Evolutionary conservation across 1,140 invertebrate genomes (phyloP), one percentile per base, ranked within the genome.

Genomic region (Pinna nobilis): DNA sequence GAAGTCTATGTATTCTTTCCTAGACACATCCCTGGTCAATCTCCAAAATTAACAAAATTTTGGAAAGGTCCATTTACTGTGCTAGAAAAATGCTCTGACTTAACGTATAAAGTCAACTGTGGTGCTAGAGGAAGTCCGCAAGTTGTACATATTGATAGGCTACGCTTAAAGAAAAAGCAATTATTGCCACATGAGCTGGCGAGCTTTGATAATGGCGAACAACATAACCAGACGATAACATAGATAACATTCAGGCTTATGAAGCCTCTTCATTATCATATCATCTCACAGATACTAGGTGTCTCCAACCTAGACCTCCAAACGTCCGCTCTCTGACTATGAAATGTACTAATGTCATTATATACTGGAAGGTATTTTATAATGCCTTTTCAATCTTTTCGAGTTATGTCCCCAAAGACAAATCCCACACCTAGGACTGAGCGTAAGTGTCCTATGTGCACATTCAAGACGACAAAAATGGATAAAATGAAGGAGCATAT

Each of bases 1-100:
- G 15, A n/a, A 63, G 35, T 25, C 6, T 63, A 63, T 23, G 59
- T 41, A 6, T 39, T 47, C 30, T 64, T 49, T 32, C 61, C 41
- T n/a, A 25, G n/a, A 49, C 41, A 32, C 5, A 30, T 25, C 4
- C 13, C 28, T 30, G 61, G 41, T 15, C 39, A n/a, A 33, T 49
- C 61, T 6, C 41, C 44, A 25, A 49, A 65, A 20, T 50, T 49
- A 20, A 44, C 23, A 7, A 44, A 9, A n/a, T 65, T 49, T 25
- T 65, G 41, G 61, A 18, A 32, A n/a, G 13, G 25, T 2, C 61
- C 41, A 1, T 65, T 30, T 37, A 9, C 30, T 2, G 25, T 65
- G 18, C 23, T 65, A 3, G 61, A 30, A 49, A 65, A 65, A 15
- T 49, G 44, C 23, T 61, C 59, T 15, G 33, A 60, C 30, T 9